Percentiles rank a stretch among this genome's conserved stretches.
These are phyloP conservation scores for Serinus canaria DNA, from an alignment of 2,113 vertebrate species.

Conservation along the genomic window DNA sequence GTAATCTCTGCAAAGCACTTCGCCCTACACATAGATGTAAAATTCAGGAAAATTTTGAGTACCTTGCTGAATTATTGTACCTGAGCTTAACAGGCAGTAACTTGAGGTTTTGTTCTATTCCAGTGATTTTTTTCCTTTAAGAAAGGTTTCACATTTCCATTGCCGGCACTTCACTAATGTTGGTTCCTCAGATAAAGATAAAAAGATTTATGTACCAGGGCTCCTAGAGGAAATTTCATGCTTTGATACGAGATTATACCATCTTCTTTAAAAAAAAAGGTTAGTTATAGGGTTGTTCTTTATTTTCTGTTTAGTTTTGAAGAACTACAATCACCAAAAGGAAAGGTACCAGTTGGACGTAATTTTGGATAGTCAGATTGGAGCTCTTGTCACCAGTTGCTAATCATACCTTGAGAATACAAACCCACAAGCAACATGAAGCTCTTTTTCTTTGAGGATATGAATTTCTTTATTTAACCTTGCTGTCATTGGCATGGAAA, in stretches of 20 bases:
- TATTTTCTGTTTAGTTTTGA: background rate
- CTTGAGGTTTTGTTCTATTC: background rate
- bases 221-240: background rate
- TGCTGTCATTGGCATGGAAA: constrained; percentile 25
- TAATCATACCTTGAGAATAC: background rate
- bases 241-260: background rate
- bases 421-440: background rate
- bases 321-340: background rate
- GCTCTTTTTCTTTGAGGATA: background rate
- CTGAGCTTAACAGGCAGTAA: background rate
- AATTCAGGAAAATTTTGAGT: background rate
- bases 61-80: background rate
- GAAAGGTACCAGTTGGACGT: background rate
- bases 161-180: background rate
- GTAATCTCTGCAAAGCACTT: background rate
- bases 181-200: background rate
- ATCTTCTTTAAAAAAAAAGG: background rate
- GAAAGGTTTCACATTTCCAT: background rate
- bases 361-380: background rate
- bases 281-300: accelerated
- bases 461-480: constrained; percentile 12
- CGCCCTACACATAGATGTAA: background rate
- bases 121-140: background rate
- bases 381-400: background rate
- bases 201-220: background rate